Evolutionary conservation across 2,888 invertebrate species (phyloP), one percentile per base, ranked within the genome.

Genomic region (Euzophera pinguis): DNA sequence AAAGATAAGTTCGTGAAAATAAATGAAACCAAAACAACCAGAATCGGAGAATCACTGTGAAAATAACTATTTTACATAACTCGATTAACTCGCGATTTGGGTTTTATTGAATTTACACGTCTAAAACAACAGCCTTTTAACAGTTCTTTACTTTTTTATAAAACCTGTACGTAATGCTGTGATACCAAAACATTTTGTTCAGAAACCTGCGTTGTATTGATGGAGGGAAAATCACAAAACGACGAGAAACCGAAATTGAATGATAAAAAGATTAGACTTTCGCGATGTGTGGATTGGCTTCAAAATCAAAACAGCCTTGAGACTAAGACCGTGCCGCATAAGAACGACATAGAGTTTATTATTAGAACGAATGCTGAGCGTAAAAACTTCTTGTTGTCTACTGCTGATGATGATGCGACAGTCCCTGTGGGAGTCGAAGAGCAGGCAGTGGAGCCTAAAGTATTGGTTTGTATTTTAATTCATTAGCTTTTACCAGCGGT

Each of bases 311-410:
- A 86, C 53, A 78, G 73, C 53, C 68, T 75, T 50, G 73, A 74
- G 53, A 71, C 80, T 0, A 81, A 81, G 53, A 83, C 80, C 0
- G 64, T 71, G 50, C 81, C 78, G 52, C 86, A 85, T 60, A 77
- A 82, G 58, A 84, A 87, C 59, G 86, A 89, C 63, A 84, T 86
- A 57, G 81, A 87, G 61, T 88, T 85, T 62, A 84, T 84, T 38
- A 81, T 84, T 27, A 79, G 84, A 61, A 82, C 78, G 8, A 84
- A 86, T 53, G 80, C 83, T 0, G 81, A 79, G 43, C 70, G 85
- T 22, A 83, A 84, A 58, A 84, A 82, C 45, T 84, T 84, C 59
- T 62, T 83, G 42, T 42, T 83, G 13, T 71, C 82, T 0, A 75
- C 73, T 9, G 80, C 81, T n/a, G 87, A 85, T 57, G 85, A 88